Evolutionary conservation across 2,888 invertebrate species (phyloP).

Genomic region (Ctenicera cuprea): DNA sequence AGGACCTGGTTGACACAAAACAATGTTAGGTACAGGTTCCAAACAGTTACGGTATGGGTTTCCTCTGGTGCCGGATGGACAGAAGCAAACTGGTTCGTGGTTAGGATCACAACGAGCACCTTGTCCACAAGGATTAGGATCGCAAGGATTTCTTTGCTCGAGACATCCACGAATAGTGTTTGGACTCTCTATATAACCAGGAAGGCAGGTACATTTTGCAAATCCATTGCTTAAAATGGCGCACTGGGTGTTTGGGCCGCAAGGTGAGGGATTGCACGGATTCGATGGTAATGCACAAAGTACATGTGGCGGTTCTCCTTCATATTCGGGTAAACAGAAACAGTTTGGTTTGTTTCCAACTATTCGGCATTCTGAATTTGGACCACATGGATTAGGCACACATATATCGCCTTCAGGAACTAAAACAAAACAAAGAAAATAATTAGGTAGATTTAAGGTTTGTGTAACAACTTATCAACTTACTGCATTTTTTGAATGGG

Average conservation of each 20-base stretch:
- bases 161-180: slow-evolving; percentile 92
- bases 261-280: slow-evolving; percentile 90
- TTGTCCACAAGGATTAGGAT: slow-evolving; percentile 87
- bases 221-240: slow-evolving; percentile 85
- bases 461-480: slow-evolving; percentile 71
- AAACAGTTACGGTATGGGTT: slow-evolving; percentile 88
- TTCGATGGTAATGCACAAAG: slow-evolving; percentile 84
- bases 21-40: slow-evolving; percentile 76
- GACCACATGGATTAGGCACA: slow-evolving; percentile 88
- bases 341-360: slow-evolving; percentile 86
- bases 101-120: slow-evolving; percentile 88
- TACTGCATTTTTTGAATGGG: slow-evolving; percentile 93
- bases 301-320: slow-evolving; percentile 86
- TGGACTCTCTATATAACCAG: slow-evolving; percentile 89
- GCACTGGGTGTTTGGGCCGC: slow-evolving; percentile 93
- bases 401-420: slow-evolving; percentile 93
- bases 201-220: slow-evolving; percentile 90
- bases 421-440: slow-evolving; percentile 64
- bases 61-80: slow-evolving; percentile 87
- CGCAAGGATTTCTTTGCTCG: slow-evolving; percentile 86
- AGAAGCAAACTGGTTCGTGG: slow-evolving; percentile 87
- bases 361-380: slow-evolving; percentile 87
- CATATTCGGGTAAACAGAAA: slow-evolving; percentile 91
- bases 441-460: slow-evolving; percentile 9
- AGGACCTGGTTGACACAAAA: slow-evolving; percentile 86